Percentiles rank a stretch among this genome's conserved stretches.
These are phyloP conservation scores for Cossypha heuglini DNA, from an alignment of 2,797 vertebrate genomes.

Conservation along the genomic window DNA sequence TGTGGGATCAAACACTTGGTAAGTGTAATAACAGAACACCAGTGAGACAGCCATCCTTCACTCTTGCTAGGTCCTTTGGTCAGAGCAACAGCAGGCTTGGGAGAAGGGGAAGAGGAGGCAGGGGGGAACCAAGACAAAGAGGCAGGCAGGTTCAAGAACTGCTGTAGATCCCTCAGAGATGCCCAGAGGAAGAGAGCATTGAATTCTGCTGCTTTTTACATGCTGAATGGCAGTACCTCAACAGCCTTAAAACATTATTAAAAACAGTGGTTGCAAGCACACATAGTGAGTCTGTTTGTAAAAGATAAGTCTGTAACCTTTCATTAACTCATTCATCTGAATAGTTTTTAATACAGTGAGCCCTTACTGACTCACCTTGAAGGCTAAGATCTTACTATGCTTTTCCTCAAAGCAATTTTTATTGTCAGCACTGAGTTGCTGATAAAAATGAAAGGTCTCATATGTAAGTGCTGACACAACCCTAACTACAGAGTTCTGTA, in stretches of 20 bases:
- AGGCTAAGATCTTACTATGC: not conserved
- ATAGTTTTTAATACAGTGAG: conserved; percentile 29
- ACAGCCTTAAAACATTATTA: not conserved
- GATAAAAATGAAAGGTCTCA: conserved; percentile 32
- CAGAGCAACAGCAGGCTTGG: not conserved
- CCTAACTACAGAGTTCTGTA: not conserved
- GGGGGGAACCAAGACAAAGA: not conserved
- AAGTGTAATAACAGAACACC: not conserved
- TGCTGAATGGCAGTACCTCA: not conserved
- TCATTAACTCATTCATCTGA: conserved; percentile 23
- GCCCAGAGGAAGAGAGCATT: not conserved
- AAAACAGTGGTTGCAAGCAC: not conserved
- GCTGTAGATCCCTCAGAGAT: not conserved
- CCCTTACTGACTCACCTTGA: not conserved
- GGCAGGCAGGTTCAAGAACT: not conserved
- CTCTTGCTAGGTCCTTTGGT: not conserved
- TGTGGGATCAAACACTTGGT: not conserved
- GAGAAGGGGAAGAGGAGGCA: not conserved
- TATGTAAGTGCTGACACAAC: conserved; percentile 50
- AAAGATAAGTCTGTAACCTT: not conserved
- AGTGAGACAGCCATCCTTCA: not conserved
- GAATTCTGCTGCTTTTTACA: not conserved
- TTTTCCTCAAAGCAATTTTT: not conserved
- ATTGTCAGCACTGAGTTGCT: not conserved
- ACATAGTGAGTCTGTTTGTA: not conserved